phyloP scores from a whole-genome alignment of 2,888 invertebrate genomes.

The Thera britannica region DNA sequence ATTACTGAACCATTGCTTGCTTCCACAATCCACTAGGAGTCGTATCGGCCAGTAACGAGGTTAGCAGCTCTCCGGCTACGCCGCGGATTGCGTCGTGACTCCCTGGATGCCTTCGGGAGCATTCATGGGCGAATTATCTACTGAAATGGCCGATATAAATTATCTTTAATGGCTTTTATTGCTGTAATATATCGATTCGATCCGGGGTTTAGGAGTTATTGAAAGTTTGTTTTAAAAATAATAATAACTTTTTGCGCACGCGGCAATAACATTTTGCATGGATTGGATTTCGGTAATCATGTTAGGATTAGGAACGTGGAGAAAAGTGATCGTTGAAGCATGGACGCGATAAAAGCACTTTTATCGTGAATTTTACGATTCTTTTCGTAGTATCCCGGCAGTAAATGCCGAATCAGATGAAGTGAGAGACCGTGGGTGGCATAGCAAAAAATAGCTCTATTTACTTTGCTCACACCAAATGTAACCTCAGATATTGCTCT shows the following conservation, averaged over 20 bases:
- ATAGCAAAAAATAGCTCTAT: conserved; percentile 67
- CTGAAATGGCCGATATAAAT: conserved; percentile 73
- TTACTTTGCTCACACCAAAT: conserved; percentile 61
- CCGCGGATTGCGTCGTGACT: conserved; percentile 67
- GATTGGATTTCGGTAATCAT: conserved; percentile 48
- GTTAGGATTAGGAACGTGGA: conserved; percentile 64
- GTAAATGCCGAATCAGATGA: conserved; percentile 77
- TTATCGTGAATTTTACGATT: conserved; percentile 77
- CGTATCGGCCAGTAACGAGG: conserved; percentile 72
- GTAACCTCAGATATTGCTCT: conserved; percentile 47
- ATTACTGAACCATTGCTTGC: conserved; percentile 73
- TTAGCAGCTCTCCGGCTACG: conserved; percentile 59
- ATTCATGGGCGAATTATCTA: conserved; percentile 74
- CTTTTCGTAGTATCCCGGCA: conserved; percentile 71
- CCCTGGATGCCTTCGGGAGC: conserved; percentile 70
- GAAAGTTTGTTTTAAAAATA: conserved; percentile 44
- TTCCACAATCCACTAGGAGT: conserved; percentile 73
- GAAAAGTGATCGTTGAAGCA: conserved; percentile 66
- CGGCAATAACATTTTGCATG: conserved; percentile 30
- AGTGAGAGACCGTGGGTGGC: conserved; percentile 68
- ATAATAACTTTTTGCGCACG: conserved; percentile 28
- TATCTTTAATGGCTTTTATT: conserved; percentile 72
- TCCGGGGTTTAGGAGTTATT: conserved; percentile 57
- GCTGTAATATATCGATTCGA: conserved; percentile 66
- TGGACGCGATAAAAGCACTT: conserved; percentile 68